Conservation (phyloP, 2,797 vertebrate genomes). For the Pangasius larnaudii region DNA sequence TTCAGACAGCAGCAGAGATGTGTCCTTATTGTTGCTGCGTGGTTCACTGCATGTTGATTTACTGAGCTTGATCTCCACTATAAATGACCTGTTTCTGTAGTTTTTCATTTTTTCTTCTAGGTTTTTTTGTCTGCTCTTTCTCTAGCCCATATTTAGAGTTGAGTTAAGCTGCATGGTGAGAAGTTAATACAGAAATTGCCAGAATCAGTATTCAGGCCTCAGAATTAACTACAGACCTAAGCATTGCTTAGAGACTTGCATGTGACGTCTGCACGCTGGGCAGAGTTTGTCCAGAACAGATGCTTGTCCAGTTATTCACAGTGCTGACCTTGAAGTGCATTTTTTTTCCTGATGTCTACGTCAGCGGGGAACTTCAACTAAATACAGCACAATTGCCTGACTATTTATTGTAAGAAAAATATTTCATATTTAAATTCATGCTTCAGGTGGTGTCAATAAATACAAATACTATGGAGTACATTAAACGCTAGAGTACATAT, state of each 20-base stretch:
- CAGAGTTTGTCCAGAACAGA: background rate
- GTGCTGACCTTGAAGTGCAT: background rate
- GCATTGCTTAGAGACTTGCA: background rate
- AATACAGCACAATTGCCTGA: background rate
- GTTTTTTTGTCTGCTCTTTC: background rate
- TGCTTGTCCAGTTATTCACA: background rate
- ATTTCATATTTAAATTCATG: background rate
- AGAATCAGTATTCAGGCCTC: background rate
- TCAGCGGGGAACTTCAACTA: background rate
- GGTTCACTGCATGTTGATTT: background rate
- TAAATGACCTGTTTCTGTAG: background rate
- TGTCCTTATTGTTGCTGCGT: background rate
- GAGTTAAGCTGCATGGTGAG: background rate
- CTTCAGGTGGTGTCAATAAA: background rate
- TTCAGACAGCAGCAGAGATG: background rate
- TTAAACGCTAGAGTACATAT: background rate
- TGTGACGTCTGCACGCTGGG: background rate
- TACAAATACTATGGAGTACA: background rate
- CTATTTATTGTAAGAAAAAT: background rate
- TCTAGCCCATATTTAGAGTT: background rate
- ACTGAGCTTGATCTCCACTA: background rate
- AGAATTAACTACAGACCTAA: background rate
- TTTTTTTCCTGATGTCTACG: background rate
- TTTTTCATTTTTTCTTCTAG: background rate
- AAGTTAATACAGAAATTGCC: background rate